Base-by-base conservation (phyloP, 2,113 vertebrate genomes). In the Cinclus cinclus region DNA sequence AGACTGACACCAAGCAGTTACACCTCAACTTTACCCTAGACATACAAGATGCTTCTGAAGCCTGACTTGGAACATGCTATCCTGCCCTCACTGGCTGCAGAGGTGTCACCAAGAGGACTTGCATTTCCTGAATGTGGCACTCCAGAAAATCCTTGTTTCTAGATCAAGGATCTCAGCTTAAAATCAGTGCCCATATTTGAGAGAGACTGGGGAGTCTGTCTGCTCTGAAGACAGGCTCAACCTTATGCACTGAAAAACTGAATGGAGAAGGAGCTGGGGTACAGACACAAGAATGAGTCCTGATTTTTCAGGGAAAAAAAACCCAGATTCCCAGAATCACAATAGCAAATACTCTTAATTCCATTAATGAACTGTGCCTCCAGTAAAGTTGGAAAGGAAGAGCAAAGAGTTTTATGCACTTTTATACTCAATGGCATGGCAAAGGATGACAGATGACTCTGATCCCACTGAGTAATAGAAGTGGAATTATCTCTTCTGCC, bases 51-150 rank as follows among this genome's bases (percentile, higher is more conserved):
- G 5, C 15, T 70, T 53, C 65, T 60, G 56, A 85, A 65, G 10
- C 7, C 27, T 13, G 4, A 49, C 28, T 31, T 41, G 42, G 23
- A 67, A 78, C 0, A 0, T 5, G 3, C 11, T 20, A 10, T 35
- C 46, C 37, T 58, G 28, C 10, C 30, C n/a, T 81, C 27, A n/a
- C 19, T 31, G 77, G 15, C 37, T 80, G 62, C 41, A 19, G 0
- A 42, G 4, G 6, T 16, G 7, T 41, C 62, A 84, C 39, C 33
- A 42, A 1, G 4, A 81, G 35, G 44, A 89, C 11, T 23, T 22
- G 9, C n/a, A 52, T 18, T 64, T 85, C 58, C 77, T n/a, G 5
- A 2, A 0, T 7, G 39, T 2, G 28, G 18, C 31, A 50, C 20
- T 37, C 37, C 37, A 80, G 35, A 64, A 86, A 11, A 4, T 8